Conservation (phyloP, 1,140 invertebrate genomes). For the Neodiprion fabricii region DNA sequence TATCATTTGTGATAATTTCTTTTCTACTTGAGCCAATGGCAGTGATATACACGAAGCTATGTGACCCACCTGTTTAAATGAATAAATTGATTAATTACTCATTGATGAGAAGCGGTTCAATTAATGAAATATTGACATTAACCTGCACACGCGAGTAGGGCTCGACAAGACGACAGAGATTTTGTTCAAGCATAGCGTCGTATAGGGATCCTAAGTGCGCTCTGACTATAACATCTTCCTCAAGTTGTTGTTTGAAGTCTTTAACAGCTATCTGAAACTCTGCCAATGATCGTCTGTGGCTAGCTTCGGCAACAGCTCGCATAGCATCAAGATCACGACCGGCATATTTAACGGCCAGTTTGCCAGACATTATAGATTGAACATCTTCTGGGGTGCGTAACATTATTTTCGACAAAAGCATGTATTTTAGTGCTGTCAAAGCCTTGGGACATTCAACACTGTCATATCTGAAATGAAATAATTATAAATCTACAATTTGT, state of each 20-base stretch:
- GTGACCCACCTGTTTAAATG: constrained; percentile 70
- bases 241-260: constrained; percentile 87
- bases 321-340: constrained; percentile 97
- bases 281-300: constrained; percentile 93
- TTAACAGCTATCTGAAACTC: constrained; percentile 92
- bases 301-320: constrained; percentile 95
- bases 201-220: constrained; percentile 97
- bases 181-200: constrained; percentile 99
- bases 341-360: constrained; percentile 95
- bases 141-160: constrained; percentile 98
- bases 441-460: constrained; percentile 93
- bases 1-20: constrained; percentile 99
- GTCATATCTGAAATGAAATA: constrained; percentile 72
- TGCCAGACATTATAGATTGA: constrained; percentile 92
- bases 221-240: constrained; percentile 95
- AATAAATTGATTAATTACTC: constrained; percentile 13
- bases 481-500: too few relatives aligned
- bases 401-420: constrained; percentile 99
- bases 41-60: constrained; percentile 89
- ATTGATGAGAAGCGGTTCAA: not conserved
- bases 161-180: constrained; percentile 97
- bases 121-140: constrained; percentile 48
- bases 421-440: constrained; percentile 95
- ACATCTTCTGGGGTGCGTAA: constrained; percentile 96
- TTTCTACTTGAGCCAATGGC: constrained; percentile 91